Evolutionary conservation across 2,888 invertebrate genomes (phyloP), one percentile per base, ranked within the genome.

Genomic region (Drosophila birchii): DNA sequence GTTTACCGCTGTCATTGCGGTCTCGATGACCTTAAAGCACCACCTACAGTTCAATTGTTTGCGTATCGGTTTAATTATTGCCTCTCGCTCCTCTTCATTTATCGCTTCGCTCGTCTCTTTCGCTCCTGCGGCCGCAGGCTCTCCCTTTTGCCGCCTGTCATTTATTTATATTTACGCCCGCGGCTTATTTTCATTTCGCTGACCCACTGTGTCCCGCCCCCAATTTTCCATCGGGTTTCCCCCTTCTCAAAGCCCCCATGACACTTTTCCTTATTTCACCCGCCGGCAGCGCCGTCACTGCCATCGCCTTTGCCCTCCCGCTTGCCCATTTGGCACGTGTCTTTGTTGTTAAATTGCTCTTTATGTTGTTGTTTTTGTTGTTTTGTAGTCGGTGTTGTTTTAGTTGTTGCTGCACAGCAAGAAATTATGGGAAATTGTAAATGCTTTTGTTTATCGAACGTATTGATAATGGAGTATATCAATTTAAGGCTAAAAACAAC

Each of bases 111-210:
- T 36, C 14, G 23, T 23, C 32, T 43, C 75, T 53, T 54, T 72
- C 55, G 16, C 44, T 34, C 73, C 32, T 23, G 43, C 14, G 3
- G 20, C 56, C 29, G 18, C 16, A 18, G 51, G 29, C 43, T 2
- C 29, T 36, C 63, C 60, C 39, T 54, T 54, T 57, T 26, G 41
- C 39, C 55, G 67, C 53, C 32, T 63, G 53, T 69, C 77, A 87
- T 89, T 84, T 84, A 84, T 84, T 89, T 84, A 84, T 84, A 87
- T 87, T 89, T 77, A 84, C 87, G 88, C 89, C 83, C 75, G 84
- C 84, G 83, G 89, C 83, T 80, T 87, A 80, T 88, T 83, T 88
- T 83, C 81, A 75, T 88, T 83, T 88, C 55, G 76, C 69, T 74
- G 83, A 86, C 83, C 83, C 88, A 77, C 75, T 73, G 81, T 43